These are phyloP conservation scores for Sialia sialis DNA, from an alignment of 2,113 vertebrate genomes.

Conservation along the genomic window DNA sequence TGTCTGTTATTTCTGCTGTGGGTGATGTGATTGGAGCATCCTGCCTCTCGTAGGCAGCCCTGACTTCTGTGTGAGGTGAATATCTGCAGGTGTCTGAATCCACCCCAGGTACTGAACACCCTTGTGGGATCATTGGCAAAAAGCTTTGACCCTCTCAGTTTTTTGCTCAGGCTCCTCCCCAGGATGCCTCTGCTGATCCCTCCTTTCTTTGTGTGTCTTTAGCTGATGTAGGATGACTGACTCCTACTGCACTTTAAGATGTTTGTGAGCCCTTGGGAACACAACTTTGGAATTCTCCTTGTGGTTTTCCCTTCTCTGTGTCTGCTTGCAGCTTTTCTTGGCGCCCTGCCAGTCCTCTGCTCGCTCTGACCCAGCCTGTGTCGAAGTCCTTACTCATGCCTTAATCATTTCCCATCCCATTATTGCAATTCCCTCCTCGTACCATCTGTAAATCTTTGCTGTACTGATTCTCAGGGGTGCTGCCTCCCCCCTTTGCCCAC, in stretches of 20 bases:
- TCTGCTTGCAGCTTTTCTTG: neutral
- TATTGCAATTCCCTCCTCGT: neutral
- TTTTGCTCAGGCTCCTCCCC: neutral
- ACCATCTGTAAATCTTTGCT: neutral
- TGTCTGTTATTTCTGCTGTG: neutral
- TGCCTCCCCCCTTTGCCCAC: neutral
- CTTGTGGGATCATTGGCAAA: rapidly evolving
- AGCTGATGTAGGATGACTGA: neutral
- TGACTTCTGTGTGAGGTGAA: neutral
- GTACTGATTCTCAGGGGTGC: neutral
- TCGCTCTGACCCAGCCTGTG: neutral
- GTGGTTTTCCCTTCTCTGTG: neutral
- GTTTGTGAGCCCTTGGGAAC: neutral
- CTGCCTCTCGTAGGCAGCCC: neutral
- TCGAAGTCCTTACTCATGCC: conserved; percentile 22
- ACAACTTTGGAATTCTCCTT: neutral
- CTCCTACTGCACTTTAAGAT: neutral
- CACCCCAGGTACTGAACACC: neutral
- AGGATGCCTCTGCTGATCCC: neutral
- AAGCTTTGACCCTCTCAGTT: neutral
- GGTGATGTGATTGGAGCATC: neutral
- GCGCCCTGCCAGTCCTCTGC: neutral
- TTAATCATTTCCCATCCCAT: neutral
- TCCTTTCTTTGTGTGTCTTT: neutral
- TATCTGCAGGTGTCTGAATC: neutral